These are phyloP conservation scores for Brachionichthys hirsutus DNA, from an alignment of 2,113 vertebrate genomes.

Conservation along the genomic window DNA sequence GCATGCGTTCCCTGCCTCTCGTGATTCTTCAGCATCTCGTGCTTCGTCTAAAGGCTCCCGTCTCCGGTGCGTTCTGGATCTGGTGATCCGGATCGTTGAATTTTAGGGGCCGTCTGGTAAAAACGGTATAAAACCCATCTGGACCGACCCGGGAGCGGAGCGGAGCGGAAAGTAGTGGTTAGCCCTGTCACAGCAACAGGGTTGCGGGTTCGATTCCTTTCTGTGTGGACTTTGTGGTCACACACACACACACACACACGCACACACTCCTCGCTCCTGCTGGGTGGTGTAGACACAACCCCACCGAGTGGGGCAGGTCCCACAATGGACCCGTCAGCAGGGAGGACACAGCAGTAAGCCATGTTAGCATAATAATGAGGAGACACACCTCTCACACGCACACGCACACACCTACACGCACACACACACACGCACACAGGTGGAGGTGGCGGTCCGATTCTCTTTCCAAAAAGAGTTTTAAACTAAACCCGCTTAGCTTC, in stretches of 20 bases:
- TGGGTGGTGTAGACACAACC: constrained; percentile 72
- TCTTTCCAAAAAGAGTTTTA: no score
- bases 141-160: no score
- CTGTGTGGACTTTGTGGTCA: no score
- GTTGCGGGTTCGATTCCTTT: no score
- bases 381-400: constrained; percentile 43
- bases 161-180: no score
- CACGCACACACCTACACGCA: constrained; percentile 31
- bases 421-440: constrained; percentile 28
- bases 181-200: no score
- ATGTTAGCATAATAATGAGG: constrained; percentile 67
- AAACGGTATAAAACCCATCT: no score
- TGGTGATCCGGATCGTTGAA: no score
- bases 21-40: constrained; percentile 8
- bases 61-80: no score
- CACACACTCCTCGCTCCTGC: constrained; percentile 55
- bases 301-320: constrained; percentile 51
- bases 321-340: constrained; percentile 59
- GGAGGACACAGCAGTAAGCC: constrained; percentile 53
- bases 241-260: constrained; percentile 29
- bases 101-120: no score
- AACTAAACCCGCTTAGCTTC: neutral
- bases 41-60: neutral
- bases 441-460: constrained; percentile 6
- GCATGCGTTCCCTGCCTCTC: neutral